Evolutionary conservation across 35 echinoderm and acorn worm genomes (phyloP).

Genomic region (Holothuria glaberrima): DNA sequence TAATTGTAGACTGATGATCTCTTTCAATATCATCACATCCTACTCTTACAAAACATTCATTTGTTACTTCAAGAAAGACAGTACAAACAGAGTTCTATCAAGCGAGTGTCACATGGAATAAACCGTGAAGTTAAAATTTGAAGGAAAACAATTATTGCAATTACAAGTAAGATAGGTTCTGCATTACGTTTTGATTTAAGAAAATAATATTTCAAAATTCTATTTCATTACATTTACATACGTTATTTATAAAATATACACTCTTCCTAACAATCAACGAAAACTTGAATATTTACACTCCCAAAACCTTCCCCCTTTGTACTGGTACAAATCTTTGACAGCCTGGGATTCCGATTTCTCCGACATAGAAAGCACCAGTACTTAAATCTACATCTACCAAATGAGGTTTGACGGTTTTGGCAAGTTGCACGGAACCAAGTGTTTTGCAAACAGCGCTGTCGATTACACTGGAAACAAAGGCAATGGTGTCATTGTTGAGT

Average conservation of each 20-base stretch:
- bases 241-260: background rate
- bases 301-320: background rate
- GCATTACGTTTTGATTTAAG: background rate
- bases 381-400: constrained; percentile 78
- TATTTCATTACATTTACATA: too few relatives aligned
- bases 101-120: too few relatives aligned
- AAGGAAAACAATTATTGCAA: too few relatives aligned
- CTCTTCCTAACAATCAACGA: background rate
- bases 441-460: constrained; percentile 49
- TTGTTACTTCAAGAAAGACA: too few relatives aligned
- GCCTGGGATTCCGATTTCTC: constrained; percentile 50
- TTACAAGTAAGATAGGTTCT: too few relatives aligned
- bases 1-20: too few relatives aligned
- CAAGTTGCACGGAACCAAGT: constrained; percentile 61
- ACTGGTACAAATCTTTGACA: constrained; percentile 59
- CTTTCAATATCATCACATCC: too few relatives aligned
- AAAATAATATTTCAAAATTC: background rate
- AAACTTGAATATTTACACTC: background rate
- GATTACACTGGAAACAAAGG: constrained; percentile 56
- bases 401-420: constrained; percentile 66
- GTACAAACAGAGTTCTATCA: too few relatives aligned
- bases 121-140: too few relatives aligned
- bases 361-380: constrained; percentile 84
- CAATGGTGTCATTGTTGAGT: constrained; percentile 70
- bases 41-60: too few relatives aligned